These are phyloP conservation scores for Cantharis flavilabris DNA, from an alignment of 2,888 invertebrate genomes.

Conservation along the genomic window DNA sequence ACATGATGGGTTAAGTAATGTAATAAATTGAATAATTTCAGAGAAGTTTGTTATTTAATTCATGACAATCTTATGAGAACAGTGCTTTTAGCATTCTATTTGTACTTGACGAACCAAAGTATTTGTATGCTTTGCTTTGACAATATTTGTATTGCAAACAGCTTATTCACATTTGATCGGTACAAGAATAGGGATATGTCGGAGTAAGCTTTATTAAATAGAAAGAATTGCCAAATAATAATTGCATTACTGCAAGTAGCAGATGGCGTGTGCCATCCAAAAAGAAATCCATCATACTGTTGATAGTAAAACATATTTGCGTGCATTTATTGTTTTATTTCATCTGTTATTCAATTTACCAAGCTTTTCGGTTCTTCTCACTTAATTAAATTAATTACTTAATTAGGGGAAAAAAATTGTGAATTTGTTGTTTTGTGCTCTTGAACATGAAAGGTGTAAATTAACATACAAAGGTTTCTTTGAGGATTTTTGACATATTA, in stretches of 20 bases:
- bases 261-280: slow-evolving; percentile 23
- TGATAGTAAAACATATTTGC: slow-evolving; percentile 19
- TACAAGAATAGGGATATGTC: neutral
- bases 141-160: slow-evolving; percentile 12
- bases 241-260: slow-evolving; percentile 23
- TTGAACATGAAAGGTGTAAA: neutral
- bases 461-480: neutral
- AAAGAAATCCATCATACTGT: slow-evolving; percentile 11
- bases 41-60: slow-evolving; percentile 10
- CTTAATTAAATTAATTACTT: neutral
- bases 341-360: neutral
- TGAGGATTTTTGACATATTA: neutral
- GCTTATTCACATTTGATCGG: slow-evolving; percentile 7
- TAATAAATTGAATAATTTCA: slow-evolving; percentile 11
- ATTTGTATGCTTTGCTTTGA: slow-evolving; percentile 1
- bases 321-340: slow-evolving; percentile 18
- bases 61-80: slow-evolving; percentile 6
- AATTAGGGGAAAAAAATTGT: neutral
- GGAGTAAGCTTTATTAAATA: neutral
- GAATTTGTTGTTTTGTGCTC: neutral
- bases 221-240: slow-evolving; percentile 8
- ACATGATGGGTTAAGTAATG: neutral
- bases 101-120: neutral
- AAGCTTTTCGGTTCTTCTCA: neutral
- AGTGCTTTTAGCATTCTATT: slow-evolving; percentile 8